Conservation (phyloP, 2,797 vertebrate species). For the Pseudotriccus pelzelni region DNA sequence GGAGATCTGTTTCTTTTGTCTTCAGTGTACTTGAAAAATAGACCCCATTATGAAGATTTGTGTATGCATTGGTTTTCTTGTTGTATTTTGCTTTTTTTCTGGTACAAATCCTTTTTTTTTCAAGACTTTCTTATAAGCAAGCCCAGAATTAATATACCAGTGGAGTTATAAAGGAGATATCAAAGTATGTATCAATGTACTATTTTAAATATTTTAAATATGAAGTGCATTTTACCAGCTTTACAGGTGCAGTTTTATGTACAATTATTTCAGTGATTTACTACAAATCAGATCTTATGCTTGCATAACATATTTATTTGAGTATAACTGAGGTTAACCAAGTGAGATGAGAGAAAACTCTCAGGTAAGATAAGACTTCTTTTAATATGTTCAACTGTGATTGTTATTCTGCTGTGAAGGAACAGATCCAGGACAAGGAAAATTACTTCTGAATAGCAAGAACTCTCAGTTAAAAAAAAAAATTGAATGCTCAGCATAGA, state of each 20-base stretch:
- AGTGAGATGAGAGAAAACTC: background rate
- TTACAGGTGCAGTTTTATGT: background rate
- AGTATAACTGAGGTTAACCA: background rate
- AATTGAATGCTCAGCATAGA: background rate
- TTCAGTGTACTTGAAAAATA: background rate
- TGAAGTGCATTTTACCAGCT: background rate
- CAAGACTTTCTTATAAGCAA: background rate
- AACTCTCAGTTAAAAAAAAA: background rate
- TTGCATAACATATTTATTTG: background rate
- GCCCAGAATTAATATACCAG: background rate
- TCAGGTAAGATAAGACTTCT: background rate
- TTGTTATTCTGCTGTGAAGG: background rate
- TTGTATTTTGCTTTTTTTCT: background rate
- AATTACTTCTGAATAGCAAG: background rate
- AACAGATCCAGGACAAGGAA: background rate
- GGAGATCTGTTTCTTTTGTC: background rate
- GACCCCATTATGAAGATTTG: background rate
- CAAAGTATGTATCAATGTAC: background rate
- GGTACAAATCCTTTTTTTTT: background rate
- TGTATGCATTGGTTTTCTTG: background rate
- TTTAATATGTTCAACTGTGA: background rate
- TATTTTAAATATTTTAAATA: background rate
- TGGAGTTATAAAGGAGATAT: background rate
- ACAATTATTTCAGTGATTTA: background rate
- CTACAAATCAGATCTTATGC: background rate